phyloP scores from a whole-genome alignment of 2,888 invertebrate genomes.

The Heliconius ethilla region DNA sequence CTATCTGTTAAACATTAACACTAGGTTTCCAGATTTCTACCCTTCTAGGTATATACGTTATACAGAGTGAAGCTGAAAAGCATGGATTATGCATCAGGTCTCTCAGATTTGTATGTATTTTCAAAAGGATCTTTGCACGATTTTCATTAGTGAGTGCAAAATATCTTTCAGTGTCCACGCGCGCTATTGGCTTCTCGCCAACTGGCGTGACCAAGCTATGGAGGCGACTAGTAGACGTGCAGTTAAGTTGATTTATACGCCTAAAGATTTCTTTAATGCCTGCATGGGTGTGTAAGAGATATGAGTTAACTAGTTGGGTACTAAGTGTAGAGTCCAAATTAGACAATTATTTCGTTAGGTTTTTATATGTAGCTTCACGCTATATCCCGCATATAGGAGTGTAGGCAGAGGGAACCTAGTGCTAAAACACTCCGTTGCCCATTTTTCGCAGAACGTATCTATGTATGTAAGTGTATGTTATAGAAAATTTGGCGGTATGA shows the following conservation, averaged over 20 bases:
- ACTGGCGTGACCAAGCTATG: conserved; percentile 39
- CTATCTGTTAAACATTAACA: no score
- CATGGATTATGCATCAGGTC: background rate
- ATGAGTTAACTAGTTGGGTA: background rate
- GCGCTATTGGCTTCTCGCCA: conserved; percentile 44
- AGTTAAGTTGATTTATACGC: conserved; percentile 23
- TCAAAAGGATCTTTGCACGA: background rate
- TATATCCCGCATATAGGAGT: no score
- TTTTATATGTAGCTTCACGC: background rate
- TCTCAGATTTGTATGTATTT: background rate
- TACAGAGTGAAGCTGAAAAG: background rate
- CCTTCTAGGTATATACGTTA: background rate
- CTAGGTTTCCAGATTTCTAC: background rate
- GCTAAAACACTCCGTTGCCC: no score
- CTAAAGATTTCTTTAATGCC: conserved; percentile 19
- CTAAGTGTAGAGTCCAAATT: background rate
- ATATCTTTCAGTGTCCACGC: conserved; percentile 32
- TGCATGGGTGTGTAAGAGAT: conserved; percentile 2
- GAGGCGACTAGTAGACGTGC: conserved; percentile 40
- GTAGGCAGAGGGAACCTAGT: no score
- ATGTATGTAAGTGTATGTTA: no score
- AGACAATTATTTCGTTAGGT: background rate
- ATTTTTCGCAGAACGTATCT: no score
- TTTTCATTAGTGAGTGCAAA: conserved; percentile 9
- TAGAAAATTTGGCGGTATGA: no score